Evolutionary conservation across 2,797 vertebrate genomes (phyloP), one percentile per base, ranked within the genome.

Genomic region (Muraenolepis orangiensis): DNA sequence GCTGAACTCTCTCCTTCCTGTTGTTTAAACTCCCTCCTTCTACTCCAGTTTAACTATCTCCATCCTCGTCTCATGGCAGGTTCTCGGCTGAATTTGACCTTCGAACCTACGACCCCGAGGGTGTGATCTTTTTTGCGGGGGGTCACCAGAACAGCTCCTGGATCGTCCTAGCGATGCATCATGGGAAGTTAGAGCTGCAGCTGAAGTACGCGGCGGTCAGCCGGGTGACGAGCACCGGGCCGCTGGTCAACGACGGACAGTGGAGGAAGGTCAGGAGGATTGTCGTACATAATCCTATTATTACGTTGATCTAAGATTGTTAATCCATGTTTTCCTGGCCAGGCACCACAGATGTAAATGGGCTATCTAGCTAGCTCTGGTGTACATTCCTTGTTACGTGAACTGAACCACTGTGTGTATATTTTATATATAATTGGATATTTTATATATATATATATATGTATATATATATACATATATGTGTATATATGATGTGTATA

Each of bases 61-160:
- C 64, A 12, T 46, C 36, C 38, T 69, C 64, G 10, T 14, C 69
- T 42, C 31, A n/a, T n/a, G 83, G 74, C 87, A 99, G 98, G 79
- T 95, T 99, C 88, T 94, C 96, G 71, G 96, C 97, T 26, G 97
- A 99, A 88, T 99, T 99, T 82, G 97, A 98, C 89, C 95, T 99
- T 89, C 95, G 96, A 87, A 97, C 97, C 57, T 98, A 94, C 64
- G 98, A 99, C 86, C 90, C 93, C 0, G 98, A 99, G 87, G 98
- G 98, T 12, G 94, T 98, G 76, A 95, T 99, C 87, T 96, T 99
- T 93, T 99, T 98, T 76, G 97, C 97, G 0, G 97, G 97, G 79
- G 97, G 97, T 82, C 96, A 93, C 87, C 87, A 91, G 57, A 95
- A 96, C 86, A 96, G 94, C 90, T 95, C 95, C 51, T 99, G 97